These are phyloP conservation scores for Mythimna ferrago DNA, from an alignment of 2,888 invertebrate genomes.

Conservation along the genomic window DNA sequence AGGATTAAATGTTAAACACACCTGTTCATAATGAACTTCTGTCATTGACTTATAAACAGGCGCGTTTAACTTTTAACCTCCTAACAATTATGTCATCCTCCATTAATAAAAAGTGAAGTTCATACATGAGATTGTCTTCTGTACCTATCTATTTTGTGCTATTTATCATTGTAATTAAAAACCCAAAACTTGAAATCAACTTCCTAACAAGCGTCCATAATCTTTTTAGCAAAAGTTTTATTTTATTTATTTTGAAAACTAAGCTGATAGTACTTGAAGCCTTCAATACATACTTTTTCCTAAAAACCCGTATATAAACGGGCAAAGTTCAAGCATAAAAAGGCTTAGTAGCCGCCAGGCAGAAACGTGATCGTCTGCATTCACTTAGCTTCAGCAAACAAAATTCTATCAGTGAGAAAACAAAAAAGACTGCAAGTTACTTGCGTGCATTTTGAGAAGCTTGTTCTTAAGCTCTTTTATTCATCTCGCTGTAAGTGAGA, in stretches of 20 bases:
- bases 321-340: constrained; percentile 13
- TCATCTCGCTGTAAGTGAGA: too few species aligned
- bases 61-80: neutral
- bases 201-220: neutral
- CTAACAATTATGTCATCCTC: neutral
- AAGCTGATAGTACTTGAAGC: neutral
- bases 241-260: neutral
- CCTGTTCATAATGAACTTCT: neutral
- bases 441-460: neutral
- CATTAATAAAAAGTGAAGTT: too few species aligned
- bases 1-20: constrained; percentile 5
- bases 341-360: neutral
- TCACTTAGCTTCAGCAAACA: constrained; percentile 29
- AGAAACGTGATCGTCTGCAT: constrained; percentile 4
- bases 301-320: neutral
- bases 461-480: neutral
- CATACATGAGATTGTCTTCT: too few species aligned
- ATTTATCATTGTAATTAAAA: neutral
- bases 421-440: neutral
- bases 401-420: neutral
- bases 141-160: too few species aligned
- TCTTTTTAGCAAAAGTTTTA: neutral
- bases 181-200: neutral
- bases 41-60: neutral
- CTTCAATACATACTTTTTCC: neutral